A percentile compares a stretch with the other conserved stretches of the same genome.
phyloP scores from a whole-genome alignment of 2,113 vertebrate genomes.

The Peromyscus leucopus region DNA sequence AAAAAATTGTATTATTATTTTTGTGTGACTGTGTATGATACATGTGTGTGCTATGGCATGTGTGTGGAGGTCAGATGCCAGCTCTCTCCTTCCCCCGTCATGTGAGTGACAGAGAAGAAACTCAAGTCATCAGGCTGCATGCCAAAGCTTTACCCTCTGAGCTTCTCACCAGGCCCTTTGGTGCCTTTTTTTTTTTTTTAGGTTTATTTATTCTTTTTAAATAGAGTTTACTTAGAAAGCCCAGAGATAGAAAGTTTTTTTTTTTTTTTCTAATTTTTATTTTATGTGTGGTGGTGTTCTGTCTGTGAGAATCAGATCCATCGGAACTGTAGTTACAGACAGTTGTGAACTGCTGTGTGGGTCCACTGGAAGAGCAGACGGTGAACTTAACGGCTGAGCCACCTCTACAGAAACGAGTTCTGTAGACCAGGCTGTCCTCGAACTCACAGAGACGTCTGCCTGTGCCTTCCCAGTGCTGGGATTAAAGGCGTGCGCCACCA shows the following conservation, averaged over 20 bases:
- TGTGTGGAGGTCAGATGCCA: not conserved
- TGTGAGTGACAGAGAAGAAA: not conserved
- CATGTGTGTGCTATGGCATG: no score
- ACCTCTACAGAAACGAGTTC: no score
- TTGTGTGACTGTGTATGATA: not conserved
- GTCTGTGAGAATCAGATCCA: not conserved
- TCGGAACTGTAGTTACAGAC: no score
- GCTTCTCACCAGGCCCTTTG: not conserved
- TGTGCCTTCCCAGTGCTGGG: no score
- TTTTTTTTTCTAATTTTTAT: not conserved
- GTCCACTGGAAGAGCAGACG: no score
- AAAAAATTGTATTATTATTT: not conserved
- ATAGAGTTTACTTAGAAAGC: not conserved
- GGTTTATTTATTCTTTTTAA: no score
- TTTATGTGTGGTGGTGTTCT: not conserved
- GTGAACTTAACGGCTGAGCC: no score
- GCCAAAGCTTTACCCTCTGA: not conserved
- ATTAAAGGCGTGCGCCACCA: no score
- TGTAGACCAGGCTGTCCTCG: no score
- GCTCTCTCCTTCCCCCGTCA: not conserved
- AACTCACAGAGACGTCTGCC: no score
- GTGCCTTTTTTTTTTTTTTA: no score
- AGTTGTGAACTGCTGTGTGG: no score
- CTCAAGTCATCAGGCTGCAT: not conserved
- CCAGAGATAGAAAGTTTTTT: not conserved